These are phyloP conservation scores for Prinia subflava DNA, from an alignment of 2,113 vertebrate genomes.

Conservation along the genomic window DNA sequence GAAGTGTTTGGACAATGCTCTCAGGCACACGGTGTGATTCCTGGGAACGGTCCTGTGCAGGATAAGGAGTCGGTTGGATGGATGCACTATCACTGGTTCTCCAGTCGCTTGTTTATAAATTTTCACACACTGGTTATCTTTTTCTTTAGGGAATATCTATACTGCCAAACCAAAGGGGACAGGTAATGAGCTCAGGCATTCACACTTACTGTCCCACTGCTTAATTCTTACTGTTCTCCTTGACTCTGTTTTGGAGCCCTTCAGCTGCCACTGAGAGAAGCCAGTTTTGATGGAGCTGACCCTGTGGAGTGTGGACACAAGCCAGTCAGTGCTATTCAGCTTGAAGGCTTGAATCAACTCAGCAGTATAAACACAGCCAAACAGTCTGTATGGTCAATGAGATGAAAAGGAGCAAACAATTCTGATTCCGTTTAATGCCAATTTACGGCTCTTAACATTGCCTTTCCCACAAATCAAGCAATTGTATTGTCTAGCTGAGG, in stretches of 20 bases:
- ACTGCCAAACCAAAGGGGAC: neutral
- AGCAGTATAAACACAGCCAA: constrained; percentile 37
- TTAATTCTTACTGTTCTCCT: neutral
- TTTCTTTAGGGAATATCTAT: neutral
- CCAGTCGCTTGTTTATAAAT: neutral
- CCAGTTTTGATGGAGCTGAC: neutral
- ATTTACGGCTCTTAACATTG: neutral
- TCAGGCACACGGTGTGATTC: neutral
- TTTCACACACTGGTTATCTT: neutral
- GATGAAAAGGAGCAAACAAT: constrained; percentile 44
- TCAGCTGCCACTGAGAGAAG: neutral
- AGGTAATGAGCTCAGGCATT: neutral
- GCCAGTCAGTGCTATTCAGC: constrained; percentile 24
- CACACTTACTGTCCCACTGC: neutral
- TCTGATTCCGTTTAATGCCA: constrained; percentile 12
- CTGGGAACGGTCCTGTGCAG: neutral
- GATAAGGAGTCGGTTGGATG: neutral
- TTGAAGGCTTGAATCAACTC: constrained; percentile 35
- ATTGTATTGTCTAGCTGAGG: neutral
- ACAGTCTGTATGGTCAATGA: constrained; percentile 8
- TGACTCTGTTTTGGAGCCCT: neutral
- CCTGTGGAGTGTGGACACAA: neutral
- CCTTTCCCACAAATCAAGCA: constrained; percentile 18
- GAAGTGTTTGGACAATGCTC: neutral
- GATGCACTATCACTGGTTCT: neutral